Evolutionary conservation across 2,797 vertebrate genomes (phyloP).

Genomic region (Mareca strepera): DNA sequence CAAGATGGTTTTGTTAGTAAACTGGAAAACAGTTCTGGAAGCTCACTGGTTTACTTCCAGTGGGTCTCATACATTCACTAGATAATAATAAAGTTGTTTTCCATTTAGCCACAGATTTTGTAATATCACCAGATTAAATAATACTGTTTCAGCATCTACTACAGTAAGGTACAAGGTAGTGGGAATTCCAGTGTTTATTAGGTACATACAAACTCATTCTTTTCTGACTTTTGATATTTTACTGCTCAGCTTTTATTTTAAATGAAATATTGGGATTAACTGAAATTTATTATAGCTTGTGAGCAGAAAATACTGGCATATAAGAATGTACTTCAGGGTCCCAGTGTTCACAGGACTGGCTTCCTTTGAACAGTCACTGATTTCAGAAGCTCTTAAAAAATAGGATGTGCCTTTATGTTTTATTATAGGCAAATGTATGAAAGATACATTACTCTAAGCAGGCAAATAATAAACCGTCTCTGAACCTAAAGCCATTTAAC

Average conservation of each 20-base stretch:
- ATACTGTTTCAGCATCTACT: not conserved
- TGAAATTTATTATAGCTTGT: not conserved
- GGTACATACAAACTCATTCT: not conserved
- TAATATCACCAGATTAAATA: not conserved
- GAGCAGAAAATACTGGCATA: not conserved
- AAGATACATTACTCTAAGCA: not conserved
- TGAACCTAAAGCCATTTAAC: not conserved
- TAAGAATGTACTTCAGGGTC: not conserved
- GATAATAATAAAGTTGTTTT: not conserved
- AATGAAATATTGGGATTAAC: not conserved
- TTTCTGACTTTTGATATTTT: not conserved
- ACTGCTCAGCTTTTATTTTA: not conserved
- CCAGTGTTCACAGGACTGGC: not conserved
- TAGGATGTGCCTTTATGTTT: not conserved
- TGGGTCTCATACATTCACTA: not conserved
- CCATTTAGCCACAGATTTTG: not conserved
- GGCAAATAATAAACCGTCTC: not conserved
- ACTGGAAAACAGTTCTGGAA: not conserved
- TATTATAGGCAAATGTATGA: not conserved
- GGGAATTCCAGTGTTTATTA: not conserved
- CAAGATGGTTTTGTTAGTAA: not conserved
- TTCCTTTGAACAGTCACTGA: not conserved
- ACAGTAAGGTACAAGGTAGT: not conserved
- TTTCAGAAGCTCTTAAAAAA: not conserved
- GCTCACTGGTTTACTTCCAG: not conserved